These are phyloP conservation scores for Harpalus rufipes DNA, from an alignment of 2,888 invertebrate genomes.

Conservation along the genomic window DNA sequence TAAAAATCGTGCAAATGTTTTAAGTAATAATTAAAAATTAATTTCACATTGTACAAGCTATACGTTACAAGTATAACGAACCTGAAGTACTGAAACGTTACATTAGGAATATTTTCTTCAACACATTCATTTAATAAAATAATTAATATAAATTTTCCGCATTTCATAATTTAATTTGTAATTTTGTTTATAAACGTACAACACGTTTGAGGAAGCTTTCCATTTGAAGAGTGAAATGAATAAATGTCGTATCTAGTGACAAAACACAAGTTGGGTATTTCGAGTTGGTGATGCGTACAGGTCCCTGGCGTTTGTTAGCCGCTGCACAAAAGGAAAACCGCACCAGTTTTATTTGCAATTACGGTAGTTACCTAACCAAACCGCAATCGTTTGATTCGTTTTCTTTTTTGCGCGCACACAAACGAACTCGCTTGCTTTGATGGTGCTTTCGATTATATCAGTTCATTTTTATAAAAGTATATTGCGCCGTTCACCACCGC, in stretches of 20 bases:
- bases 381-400: slow-evolving; percentile 59
- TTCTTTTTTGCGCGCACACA: slow-evolving; percentile 36
- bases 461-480: slow-evolving; percentile 61
- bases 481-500: slow-evolving; percentile 46
- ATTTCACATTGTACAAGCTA: too few relatives aligned
- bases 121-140: too few relatives aligned
- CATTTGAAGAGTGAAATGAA: not conserved
- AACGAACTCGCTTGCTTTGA: slow-evolving; percentile 62
- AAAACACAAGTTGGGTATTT: slow-evolving; percentile 27
- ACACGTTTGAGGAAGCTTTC: too few relatives aligned
- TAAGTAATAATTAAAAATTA: too few relatives aligned
- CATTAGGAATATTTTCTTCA: too few relatives aligned
- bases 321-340: slow-evolving; percentile 47
- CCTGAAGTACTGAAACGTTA: too few relatives aligned
- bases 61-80: too few relatives aligned
- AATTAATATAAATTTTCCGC: too few relatives aligned
- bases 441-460: slow-evolving; percentile 62
- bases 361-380: slow-evolving; percentile 61
- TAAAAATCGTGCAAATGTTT: too few relatives aligned
- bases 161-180: too few relatives aligned
- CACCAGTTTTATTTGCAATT: slow-evolving; percentile 61
- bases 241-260: not conserved
- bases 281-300: not conserved
- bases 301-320: slow-evolving; percentile 31
- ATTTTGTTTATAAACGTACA: too few relatives aligned